Conservation (phyloP, 2,113 vertebrate species). For the Ceyx melanurus region DNA sequence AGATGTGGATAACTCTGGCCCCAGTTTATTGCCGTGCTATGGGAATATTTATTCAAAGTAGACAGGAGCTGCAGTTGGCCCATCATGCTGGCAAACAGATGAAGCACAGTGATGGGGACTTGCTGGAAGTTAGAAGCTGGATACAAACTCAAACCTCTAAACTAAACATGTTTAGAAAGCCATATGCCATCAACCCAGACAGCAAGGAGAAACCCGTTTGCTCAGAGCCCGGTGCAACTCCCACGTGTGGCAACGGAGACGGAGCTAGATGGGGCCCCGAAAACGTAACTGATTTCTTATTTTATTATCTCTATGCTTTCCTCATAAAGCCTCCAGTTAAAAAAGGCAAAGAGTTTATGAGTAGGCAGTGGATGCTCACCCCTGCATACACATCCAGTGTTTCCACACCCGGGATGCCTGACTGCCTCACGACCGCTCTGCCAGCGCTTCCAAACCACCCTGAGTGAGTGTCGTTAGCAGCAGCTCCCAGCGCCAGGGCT, state of each 20-base stretch:
- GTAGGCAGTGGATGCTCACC: not conserved
- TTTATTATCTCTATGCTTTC: not conserved
- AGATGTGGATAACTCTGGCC: not conserved
- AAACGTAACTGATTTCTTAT: not conserved
- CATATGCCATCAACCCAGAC: slow-evolving; percentile 1
- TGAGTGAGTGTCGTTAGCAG: not conserved
- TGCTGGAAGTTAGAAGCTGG: slow-evolving; percentile 39
- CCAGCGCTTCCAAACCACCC: not conserved
- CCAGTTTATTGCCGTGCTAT: not conserved
- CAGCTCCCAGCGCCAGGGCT: not conserved
- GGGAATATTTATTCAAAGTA: not conserved
- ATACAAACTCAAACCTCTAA: slow-evolving; percentile 7
- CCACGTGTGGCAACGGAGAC: not conserved
- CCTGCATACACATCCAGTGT: not conserved
- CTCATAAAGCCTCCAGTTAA: not conserved
- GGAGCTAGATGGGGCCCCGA: not conserved
- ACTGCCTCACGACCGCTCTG: not conserved
- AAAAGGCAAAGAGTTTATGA: not conserved
- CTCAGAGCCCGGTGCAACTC: not conserved
- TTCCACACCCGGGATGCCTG: not conserved
- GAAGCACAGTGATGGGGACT: not conserved
- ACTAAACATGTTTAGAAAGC: slow-evolving; percentile 19
- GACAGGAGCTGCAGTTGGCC: slow-evolving; percentile 6
- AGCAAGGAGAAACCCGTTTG: slow-evolving; percentile 27
- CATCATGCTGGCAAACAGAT: not conserved